These are phyloP conservation scores for Enteromius trimaculatus DNA, from an alignment of 2,797 vertebrate species.

Conservation along the genomic window DNA sequence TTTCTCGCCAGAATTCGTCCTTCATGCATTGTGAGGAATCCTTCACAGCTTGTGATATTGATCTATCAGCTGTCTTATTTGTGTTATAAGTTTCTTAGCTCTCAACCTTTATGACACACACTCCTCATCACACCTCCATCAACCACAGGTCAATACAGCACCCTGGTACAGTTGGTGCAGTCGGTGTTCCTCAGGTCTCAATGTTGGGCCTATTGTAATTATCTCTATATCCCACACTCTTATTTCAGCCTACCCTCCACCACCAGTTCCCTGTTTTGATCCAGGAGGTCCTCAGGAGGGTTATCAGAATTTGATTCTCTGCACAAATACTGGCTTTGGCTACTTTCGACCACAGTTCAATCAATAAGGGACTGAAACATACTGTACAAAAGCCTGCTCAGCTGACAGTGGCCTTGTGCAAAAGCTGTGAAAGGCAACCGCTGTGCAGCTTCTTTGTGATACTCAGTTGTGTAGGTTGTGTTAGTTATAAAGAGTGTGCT, in stretches of 20 bases:
- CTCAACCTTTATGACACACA: constrained; percentile 25
- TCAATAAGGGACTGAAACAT: constrained; percentile 33
- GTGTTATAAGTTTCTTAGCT: constrained; percentile 18
- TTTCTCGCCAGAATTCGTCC: constrained; percentile 13
- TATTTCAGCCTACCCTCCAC: constrained; percentile 20
- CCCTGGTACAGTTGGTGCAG: constrained; percentile 16
- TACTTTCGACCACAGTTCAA: constrained; percentile 28
- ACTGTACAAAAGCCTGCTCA: constrained; percentile 1
- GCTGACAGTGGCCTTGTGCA: constrained; percentile 12
- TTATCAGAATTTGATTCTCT: constrained; percentile 47
- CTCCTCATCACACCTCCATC: constrained; percentile 1
- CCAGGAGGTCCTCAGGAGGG: constrained; percentile 38
- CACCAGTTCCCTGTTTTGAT: constrained; percentile 19
- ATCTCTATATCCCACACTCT: constrained; percentile 42
- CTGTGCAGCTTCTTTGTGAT: constrained; percentile 21
- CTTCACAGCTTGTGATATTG: constrained; percentile 29
- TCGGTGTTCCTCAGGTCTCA: constrained; percentile 14
- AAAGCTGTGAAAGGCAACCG: constrained; percentile 11
- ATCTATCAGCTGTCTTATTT: constrained; percentile 38
- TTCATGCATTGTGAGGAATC: constrained; percentile 11
- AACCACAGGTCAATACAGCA: constrained; percentile 33
- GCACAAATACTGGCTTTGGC: constrained; percentile 26
- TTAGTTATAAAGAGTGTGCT: constrained; percentile 3
- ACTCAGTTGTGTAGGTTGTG: neutral
- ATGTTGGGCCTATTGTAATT: constrained; percentile 41